These are phyloP conservation scores for Plumapathes pennacea DNA, from an alignment of 92 coral and sea anemone genomes.

Conservation along the genomic window DNA sequence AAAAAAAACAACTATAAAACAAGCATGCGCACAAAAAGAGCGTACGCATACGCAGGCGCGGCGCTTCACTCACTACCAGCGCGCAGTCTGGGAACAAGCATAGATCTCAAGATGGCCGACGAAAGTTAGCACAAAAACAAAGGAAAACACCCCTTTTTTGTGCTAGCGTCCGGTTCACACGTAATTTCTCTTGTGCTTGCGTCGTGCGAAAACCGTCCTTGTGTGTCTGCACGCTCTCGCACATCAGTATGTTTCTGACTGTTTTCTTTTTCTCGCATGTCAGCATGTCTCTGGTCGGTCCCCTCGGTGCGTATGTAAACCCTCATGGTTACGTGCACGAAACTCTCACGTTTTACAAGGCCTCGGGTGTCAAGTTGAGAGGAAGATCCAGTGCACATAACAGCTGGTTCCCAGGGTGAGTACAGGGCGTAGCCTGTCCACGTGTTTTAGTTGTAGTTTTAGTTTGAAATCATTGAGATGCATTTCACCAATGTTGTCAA, in stretches of 20 bases:
- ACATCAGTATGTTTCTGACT: background rate
- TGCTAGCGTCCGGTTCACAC: background rate
- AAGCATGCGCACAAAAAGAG: too few relatives aligned
- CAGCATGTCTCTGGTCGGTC: slow-evolving; percentile 96
- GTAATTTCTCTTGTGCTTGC: background rate
- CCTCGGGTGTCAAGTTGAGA: slow-evolving; percentile 75
- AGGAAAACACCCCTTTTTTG: background rate
- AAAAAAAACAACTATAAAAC: too few relatives aligned
- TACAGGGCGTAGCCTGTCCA: background rate
- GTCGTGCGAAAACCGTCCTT: background rate
- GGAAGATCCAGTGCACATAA: slow-evolving; percentile 87
- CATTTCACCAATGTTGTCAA: background rate
- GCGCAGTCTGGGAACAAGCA: too few relatives aligned
- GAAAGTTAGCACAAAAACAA: too few relatives aligned
- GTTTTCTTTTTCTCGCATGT: background rate
- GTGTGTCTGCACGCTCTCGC: background rate
- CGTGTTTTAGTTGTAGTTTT: background rate
- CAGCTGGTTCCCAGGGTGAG: slow-evolving; percentile 99
- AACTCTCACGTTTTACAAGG: slow-evolving; percentile 88
- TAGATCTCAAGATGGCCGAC: too few relatives aligned
- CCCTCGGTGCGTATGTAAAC: slow-evolving; percentile 94
- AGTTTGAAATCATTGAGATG: background rate
- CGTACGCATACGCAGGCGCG: too few relatives aligned
- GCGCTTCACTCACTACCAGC: too few relatives aligned
- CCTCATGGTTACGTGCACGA: slow-evolving; percentile 93